phyloP scores from a whole-genome alignment of 2,113 vertebrate genomes.

The Suricata suricatta region DNA sequence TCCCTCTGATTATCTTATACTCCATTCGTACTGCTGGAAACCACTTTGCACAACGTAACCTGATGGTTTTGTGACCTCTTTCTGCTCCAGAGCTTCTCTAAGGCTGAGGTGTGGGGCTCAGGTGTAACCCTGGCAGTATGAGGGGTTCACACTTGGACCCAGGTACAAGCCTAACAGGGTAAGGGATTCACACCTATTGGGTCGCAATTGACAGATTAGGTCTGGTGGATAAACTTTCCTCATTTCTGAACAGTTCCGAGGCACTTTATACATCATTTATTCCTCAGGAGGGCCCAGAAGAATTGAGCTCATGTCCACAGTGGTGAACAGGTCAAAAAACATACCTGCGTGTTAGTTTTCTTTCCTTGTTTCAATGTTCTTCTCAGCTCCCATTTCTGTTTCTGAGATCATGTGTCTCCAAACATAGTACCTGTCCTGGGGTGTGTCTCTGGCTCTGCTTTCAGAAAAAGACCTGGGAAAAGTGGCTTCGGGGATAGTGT shows the following conservation, averaged over 20 bases:
- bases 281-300: rapidly evolving
- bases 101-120: neutral
- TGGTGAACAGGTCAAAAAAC: rapidly evolving
- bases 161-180: rapidly evolving
- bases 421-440: neutral
- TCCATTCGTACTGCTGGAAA: neutral
- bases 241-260: too few species aligned
- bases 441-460: neutral
- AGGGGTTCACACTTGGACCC: neutral
- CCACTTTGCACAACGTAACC: neutral
- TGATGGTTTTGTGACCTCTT: neutral
- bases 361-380: neutral
- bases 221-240: neutral
- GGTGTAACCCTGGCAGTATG: neutral
- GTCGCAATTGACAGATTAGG: neutral
- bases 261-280: too few species aligned
- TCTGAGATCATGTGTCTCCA: neutral
- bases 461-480: neutral
- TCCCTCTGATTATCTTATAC: neutral
- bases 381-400: neutral
- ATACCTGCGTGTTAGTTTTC: rapidly evolving
- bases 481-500: neutral
- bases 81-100: neutral
- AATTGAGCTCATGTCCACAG: rapidly evolving
- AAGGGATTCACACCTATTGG: rapidly evolving